These are phyloP conservation scores for Crocidura indochinensis DNA, from an alignment of 2,797 vertebrate species.

Conservation along the genomic window DNA sequence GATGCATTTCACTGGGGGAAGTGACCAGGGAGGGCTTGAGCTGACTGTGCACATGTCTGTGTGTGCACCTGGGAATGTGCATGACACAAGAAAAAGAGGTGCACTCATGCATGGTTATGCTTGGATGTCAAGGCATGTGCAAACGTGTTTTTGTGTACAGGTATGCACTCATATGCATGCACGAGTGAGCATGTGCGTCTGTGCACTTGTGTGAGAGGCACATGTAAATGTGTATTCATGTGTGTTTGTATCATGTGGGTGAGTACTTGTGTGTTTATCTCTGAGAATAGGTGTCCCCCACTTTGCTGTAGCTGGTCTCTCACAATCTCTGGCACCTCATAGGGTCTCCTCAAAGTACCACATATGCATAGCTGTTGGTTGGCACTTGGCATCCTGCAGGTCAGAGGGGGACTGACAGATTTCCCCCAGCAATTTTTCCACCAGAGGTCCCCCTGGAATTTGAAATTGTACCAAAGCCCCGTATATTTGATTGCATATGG, in stretches of 20 bases:
- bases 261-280: not conserved
- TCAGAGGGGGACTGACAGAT: constrained; percentile 61
- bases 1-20: accelerated
- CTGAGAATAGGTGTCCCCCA: not conserved
- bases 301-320: not conserved
- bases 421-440: constrained; percentile 73
- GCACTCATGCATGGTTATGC: not conserved
- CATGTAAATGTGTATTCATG: not conserved
- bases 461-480: constrained; percentile 66
- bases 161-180: too few relatives aligned
- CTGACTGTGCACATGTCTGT: not conserved
- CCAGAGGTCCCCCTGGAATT: constrained; percentile 54
- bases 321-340: not conserved
- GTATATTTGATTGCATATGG: constrained; percentile 72
- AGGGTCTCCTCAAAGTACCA: too few relatives aligned
- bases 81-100: not conserved
- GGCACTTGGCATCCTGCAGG: constrained; percentile 70
- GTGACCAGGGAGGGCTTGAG: not conserved
- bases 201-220: too few relatives aligned
- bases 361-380: constrained; percentile 38
- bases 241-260: too few relatives aligned
- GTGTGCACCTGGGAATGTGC: not conserved
- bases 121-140: not conserved
- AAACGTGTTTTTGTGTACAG: not conserved
- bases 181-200: too few relatives aligned